Evolutionary conservation across 2,888 invertebrate species (phyloP).

Genomic region (Platycnemis pennipes): DNA sequence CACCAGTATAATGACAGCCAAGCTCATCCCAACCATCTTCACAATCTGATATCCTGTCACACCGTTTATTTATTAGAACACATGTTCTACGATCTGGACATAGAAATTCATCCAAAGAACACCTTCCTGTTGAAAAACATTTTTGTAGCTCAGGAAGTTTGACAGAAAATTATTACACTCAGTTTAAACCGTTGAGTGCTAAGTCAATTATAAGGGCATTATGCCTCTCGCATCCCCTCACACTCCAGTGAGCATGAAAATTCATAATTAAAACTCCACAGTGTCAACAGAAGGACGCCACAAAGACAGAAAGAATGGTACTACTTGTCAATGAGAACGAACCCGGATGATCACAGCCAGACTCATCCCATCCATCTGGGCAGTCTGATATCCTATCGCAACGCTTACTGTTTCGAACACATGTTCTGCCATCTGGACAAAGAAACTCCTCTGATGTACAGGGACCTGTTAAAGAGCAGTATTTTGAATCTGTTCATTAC

Average conservation of each 20-base stretch:
- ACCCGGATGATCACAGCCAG: not conserved
- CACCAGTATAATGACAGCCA: not conserved
- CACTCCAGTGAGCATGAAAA: not conserved
- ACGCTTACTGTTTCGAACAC: not conserved
- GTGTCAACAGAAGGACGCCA: not conserved
- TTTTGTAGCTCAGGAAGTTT: not conserved
- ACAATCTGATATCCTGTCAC: not conserved
- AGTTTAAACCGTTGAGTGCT: too few relatives aligned
- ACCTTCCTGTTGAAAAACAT: not conserved
- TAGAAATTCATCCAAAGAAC: not conserved
- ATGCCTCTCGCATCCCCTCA: not conserved
- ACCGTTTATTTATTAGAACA: not conserved
- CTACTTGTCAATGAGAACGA: not conserved
- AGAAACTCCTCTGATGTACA: constrained; percentile 33
- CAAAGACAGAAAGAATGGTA: not conserved
- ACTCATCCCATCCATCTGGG: constrained; percentile 38
- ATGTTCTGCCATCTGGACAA: constrained; percentile 79
- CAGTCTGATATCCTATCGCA: constrained; percentile 14
- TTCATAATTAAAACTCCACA: not conserved
- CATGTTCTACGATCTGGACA: not conserved
- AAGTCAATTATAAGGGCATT: too few relatives aligned
- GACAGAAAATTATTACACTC: too few relatives aligned
- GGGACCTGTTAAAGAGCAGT: constrained; percentile 39
- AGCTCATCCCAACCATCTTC: not conserved
- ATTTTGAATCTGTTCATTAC: too few relatives aligned